These are phyloP conservation scores for Cryptotis parvus DNA, from an alignment of 2,113 vertebrate species.

Conservation along the genomic window DNA sequence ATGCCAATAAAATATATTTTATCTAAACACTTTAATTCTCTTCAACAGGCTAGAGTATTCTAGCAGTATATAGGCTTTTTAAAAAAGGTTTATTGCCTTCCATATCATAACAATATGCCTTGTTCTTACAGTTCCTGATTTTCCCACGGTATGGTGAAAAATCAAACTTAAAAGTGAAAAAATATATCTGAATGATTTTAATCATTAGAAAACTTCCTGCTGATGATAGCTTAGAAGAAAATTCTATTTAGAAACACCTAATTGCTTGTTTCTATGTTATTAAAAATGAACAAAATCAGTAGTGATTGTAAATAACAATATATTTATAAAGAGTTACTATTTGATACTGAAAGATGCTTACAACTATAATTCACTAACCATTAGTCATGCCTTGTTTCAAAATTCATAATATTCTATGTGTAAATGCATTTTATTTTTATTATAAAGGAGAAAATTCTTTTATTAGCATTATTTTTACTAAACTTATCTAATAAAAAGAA, in stretches of 20 bases:
- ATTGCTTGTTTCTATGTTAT: neutral
- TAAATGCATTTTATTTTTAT: neutral
- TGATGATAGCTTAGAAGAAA: neutral
- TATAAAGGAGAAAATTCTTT: neutral
- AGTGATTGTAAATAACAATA: neutral
- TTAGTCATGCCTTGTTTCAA: neutral
- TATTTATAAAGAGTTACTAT: neutral
- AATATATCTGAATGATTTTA: neutral
- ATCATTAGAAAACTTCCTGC: neutral
- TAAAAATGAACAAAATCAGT: slow-evolving; percentile 33
- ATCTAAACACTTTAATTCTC: neutral
- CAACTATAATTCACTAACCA: neutral
- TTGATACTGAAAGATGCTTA: neutral
- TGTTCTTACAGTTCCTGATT: accelerated
- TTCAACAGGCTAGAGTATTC: neutral
- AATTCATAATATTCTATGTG: neutral
- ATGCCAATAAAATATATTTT: slow-evolving; percentile 10
- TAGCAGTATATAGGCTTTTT: neutral
- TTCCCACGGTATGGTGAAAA: neutral
- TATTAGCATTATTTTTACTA: neutral
- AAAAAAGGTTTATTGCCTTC: neutral
- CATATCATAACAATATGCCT: neutral
- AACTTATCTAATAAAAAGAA: no score
- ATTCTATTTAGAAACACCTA: neutral
- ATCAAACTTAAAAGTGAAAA: neutral